Conservation (phyloP, 2,113 vertebrate genomes). For the Cyanistes caeruleus region DNA sequence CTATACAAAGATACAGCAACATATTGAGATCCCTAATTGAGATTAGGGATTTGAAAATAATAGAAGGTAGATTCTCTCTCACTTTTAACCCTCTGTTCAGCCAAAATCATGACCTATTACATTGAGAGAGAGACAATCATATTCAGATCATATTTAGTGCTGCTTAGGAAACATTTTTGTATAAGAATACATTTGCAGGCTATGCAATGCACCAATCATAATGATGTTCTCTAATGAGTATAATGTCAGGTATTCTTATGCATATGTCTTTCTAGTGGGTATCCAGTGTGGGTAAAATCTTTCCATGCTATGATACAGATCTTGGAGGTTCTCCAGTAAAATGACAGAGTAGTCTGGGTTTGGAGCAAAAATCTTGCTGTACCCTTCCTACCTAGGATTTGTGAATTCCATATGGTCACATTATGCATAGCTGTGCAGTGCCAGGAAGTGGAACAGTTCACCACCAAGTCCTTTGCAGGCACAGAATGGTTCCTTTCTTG, state of each 20-base stretch:
- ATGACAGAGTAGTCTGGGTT: neutral
- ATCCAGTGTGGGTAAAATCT: neutral
- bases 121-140: neutral
- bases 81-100: neutral
- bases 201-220: neutral
- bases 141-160: neutral
- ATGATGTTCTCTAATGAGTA: neutral
- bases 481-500: conserved; percentile 41
- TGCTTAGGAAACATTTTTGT: neutral
- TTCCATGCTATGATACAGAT: neutral
- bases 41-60: neutral
- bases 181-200: neutral
- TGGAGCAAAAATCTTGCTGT: neutral
- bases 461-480: neutral
- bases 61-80: neutral
- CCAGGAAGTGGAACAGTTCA: conserved; percentile 42
- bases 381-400: neutral
- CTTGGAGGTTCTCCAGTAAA: neutral
- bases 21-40: neutral
- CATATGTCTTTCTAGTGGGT: neutral
- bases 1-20: neutral
- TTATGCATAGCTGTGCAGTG: neutral
- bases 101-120: neutral
- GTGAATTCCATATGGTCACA: neutral
- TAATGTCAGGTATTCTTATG: neutral